These are phyloP conservation scores for Invenusta paracnida DNA, from an alignment of 2,888 invertebrate genomes.

Conservation along the genomic window DNA sequence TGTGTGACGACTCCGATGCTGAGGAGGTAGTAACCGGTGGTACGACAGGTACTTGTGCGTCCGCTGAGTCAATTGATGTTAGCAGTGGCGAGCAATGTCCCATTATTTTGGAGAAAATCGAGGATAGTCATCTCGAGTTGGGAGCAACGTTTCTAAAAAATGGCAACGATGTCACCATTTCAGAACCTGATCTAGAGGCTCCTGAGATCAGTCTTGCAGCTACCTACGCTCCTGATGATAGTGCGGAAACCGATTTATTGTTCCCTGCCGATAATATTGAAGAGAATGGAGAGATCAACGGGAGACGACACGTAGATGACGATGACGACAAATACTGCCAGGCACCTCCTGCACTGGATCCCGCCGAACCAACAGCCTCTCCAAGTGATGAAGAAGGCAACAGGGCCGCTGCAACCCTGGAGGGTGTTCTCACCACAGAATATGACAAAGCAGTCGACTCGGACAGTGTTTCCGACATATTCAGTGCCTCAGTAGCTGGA, in stretches of 20 bases:
- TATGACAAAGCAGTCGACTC: neutral
- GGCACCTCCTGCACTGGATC: neutral
- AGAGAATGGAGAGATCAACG: too few relatives aligned
- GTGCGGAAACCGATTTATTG: too few relatives aligned
- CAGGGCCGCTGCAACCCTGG: neutral
- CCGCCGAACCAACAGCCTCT: neutral
- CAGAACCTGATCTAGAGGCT: neutral
- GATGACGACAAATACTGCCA: neutral
- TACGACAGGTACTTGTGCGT: too few relatives aligned
- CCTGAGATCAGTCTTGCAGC: neutral
- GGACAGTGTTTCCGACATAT: neutral
- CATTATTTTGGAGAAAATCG: too few relatives aligned
- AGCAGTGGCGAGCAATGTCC: neutral
- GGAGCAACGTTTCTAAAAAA: too few relatives aligned
- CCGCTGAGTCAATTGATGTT: neutral
- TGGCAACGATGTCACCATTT: too few relatives aligned
- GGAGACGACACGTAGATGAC: too few relatives aligned
- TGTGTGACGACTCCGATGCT: neutral
- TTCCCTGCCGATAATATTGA: too few relatives aligned
- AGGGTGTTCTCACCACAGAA: neutral
- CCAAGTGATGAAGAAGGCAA: neutral
- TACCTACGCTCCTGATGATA: neutral
- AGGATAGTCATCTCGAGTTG: too few relatives aligned
- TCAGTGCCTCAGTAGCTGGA: neutral
- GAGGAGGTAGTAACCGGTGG: too few relatives aligned